Conservation (phyloP, 2,888 invertebrate species). For the Sepioteuthis lessoniana region DNA sequence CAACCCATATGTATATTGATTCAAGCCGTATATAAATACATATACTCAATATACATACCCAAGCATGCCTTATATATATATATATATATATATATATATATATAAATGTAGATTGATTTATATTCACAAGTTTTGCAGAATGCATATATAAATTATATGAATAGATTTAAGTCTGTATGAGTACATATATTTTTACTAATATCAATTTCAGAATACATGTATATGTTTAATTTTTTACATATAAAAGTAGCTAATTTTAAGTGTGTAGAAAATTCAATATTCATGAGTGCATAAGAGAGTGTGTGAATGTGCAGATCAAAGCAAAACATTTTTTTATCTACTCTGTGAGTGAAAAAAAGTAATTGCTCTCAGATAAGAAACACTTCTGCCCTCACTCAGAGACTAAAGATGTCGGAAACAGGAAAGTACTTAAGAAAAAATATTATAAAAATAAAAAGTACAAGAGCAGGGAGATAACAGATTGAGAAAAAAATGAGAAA, state of each 20-base stretch:
- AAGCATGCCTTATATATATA: background rate
- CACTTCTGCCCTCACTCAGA: too few relatives aligned
- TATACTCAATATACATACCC: too few relatives aligned
- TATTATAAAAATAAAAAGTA: background rate
- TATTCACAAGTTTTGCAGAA: background rate
- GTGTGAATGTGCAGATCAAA: background rate
- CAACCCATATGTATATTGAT: too few relatives aligned
- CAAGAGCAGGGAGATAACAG: background rate
- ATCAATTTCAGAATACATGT: background rate
- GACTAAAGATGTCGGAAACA: background rate
- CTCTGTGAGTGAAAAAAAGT: background rate
- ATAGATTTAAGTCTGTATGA: background rate
- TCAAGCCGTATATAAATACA: too few relatives aligned
- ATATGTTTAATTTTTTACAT: background rate
- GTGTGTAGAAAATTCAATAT: too few relatives aligned
- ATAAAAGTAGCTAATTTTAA: too few relatives aligned
- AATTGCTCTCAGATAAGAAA: conserved; percentile 1
- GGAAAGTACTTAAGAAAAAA: background rate
- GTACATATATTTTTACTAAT: background rate
- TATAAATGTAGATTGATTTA: background rate
- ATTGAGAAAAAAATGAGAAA: background rate
- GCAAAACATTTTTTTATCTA: background rate
- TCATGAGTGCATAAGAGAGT: background rate
- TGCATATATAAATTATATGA: background rate
- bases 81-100: background rate